phyloP scores from a whole-genome alignment of 2,888 invertebrate species.

The Metalampra italica region DNA sequence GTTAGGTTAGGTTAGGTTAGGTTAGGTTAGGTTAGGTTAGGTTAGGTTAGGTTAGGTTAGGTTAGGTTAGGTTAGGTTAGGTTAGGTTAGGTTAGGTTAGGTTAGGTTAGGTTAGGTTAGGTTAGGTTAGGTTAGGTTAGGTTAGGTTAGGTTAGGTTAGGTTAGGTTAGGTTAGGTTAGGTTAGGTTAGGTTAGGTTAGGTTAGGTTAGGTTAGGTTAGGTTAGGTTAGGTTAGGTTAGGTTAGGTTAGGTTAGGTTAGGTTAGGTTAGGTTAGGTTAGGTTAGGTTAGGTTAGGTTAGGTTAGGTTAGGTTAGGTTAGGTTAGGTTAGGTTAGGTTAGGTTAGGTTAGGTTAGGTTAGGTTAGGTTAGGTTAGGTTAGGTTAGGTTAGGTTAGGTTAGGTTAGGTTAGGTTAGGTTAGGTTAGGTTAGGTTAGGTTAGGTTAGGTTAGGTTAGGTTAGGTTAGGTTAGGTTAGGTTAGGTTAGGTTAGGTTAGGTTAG shows the following conservation, averaged over 20 bases:
- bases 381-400: conserved; percentile 9
- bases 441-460: conserved; percentile 4
- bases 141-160: too few species aligned
- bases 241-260: conserved; percentile 9
- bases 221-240: conserved; percentile 17
- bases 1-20: too few species aligned
- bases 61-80: too few species aligned
- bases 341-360: conserved; percentile 11
- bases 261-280: conserved; percentile 15
- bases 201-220: conserved; percentile 16
- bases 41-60: too few species aligned
- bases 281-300: conserved; percentile 15
- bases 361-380: conserved; percentile 10
- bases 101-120: too few species aligned
- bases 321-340: conserved; percentile 13
- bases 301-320: conserved; percentile 12
- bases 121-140: too few species aligned
- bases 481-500: background rate
- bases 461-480: background rate
- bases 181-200: conserved; percentile 4
- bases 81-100: too few species aligned
- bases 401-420: conserved; percentile 11
- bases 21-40: too few species aligned
- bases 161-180: conserved; percentile 6
- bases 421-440: conserved; percentile 10